Conservation (phyloP, 2,113 vertebrate species). For the Mellivora capensis region DNA sequence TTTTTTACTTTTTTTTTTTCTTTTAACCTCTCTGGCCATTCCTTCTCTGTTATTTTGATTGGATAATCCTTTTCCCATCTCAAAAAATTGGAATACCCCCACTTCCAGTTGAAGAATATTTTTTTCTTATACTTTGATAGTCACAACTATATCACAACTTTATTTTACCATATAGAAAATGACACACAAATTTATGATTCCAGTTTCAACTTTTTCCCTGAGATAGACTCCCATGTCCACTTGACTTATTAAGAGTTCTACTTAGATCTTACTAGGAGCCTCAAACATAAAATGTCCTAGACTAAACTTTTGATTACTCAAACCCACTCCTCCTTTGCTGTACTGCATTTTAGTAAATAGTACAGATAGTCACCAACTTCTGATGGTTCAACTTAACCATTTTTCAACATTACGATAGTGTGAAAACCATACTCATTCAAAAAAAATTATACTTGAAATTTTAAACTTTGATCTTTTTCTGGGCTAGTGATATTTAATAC, state of each 20-base stretch:
- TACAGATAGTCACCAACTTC: background rate
- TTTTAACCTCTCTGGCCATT: background rate
- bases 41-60: background rate
- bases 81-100: background rate
- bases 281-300: background rate
- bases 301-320: background rate
- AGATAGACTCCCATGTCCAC: background rate
- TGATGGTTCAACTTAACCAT: background rate
- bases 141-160: background rate
- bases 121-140: background rate
- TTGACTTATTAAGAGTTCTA: background rate
- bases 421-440: background rate
- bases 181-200: background rate
- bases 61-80: background rate
- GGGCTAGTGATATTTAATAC: background rate
- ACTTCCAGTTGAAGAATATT: background rate
- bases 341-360: background rate
- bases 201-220: background rate
- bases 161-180: background rate
- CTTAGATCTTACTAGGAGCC: background rate
- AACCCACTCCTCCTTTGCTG: background rate
- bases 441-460: background rate
- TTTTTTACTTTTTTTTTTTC: background rate
- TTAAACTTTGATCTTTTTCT: background rate
- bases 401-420: background rate